Percentiles rank a stretch among this genome's conserved stretches.
Conservation (phyloP, 2,113 vertebrate species). For the Poeciliopsis retropinna region DNA sequence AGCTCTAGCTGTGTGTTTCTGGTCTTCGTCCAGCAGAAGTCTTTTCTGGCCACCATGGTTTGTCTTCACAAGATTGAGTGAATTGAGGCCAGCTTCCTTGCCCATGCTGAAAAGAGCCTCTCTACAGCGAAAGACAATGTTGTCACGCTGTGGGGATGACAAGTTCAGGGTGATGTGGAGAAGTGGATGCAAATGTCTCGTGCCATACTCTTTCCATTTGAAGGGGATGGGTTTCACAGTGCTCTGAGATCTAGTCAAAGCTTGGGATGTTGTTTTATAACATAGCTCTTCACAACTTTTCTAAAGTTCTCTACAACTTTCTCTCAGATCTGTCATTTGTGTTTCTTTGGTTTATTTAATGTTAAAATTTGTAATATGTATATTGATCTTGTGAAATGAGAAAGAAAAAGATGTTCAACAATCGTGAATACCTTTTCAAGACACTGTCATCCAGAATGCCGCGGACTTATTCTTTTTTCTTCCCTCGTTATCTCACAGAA, state of each 20-base stretch:
- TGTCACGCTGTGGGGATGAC: background rate
- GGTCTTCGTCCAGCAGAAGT: background rate
- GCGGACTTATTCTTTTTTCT: background rate
- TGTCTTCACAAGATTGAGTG: background rate
- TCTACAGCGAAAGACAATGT: background rate
- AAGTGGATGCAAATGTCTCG: background rate
- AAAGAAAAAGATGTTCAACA: background rate
- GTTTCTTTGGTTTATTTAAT: background rate
- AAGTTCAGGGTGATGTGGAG: background rate
- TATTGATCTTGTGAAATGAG: background rate
- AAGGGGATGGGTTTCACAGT: background rate
- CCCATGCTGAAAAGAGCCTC: background rate
- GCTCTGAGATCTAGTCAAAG: background rate
- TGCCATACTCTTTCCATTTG: background rate
- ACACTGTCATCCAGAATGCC: background rate
- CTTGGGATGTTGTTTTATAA: background rate
- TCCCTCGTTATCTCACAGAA: conserved; percentile 33
- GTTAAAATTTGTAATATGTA: too few relatives aligned
- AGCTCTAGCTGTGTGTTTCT: background rate
- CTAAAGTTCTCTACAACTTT: background rate
- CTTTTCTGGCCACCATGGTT: background rate
- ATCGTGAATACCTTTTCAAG: background rate
- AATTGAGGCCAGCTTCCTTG: background rate
- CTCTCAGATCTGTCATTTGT: background rate
- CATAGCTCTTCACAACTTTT: background rate